phyloP scores from a whole-genome alignment of 2,888 invertebrate species.

The Nephrotoma flavescens region DNA sequence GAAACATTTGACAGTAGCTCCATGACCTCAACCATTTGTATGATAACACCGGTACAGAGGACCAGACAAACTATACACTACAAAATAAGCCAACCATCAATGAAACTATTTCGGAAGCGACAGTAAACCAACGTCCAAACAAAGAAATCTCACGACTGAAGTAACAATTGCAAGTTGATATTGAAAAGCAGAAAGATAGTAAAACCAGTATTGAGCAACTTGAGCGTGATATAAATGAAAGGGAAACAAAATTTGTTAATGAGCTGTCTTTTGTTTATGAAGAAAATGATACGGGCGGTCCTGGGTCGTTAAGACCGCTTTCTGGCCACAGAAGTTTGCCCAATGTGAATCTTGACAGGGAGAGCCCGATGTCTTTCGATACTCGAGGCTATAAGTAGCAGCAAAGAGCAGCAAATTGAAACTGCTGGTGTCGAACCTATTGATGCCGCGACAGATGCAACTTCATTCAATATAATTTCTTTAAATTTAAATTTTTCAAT shows the following conservation, averaged over 20 bases:
- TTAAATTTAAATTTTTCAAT: too few relatives aligned
- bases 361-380: too few relatives aligned
- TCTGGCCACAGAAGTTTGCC: neutral
- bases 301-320: neutral
- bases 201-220: constrained; percentile 18
- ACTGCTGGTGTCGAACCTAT: too few relatives aligned
- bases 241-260: constrained; percentile 14
- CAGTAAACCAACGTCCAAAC: constrained; percentile 53
- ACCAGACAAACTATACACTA: constrained; percentile 53
- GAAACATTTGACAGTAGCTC: constrained; percentile 80
- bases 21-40: constrained; percentile 70
- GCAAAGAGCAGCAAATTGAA: too few relatives aligned
- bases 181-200: constrained; percentile 35
- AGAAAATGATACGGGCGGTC: constrained; percentile 1
- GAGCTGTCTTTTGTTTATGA: constrained; percentile 12
- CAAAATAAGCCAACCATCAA: constrained; percentile 67
- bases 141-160: constrained; percentile 48
- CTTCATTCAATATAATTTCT: too few relatives aligned
- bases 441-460: too few relatives aligned
- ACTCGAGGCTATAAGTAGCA: too few relatives aligned
- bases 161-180: constrained; percentile 35
- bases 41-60: constrained; percentile 65
- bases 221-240: constrained; percentile 21
- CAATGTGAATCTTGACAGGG: neutral
- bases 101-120: constrained; percentile 47